These are phyloP conservation scores for Osmerus mordax DNA, from an alignment of 2,113 vertebrate species.

Conservation along the genomic window DNA sequence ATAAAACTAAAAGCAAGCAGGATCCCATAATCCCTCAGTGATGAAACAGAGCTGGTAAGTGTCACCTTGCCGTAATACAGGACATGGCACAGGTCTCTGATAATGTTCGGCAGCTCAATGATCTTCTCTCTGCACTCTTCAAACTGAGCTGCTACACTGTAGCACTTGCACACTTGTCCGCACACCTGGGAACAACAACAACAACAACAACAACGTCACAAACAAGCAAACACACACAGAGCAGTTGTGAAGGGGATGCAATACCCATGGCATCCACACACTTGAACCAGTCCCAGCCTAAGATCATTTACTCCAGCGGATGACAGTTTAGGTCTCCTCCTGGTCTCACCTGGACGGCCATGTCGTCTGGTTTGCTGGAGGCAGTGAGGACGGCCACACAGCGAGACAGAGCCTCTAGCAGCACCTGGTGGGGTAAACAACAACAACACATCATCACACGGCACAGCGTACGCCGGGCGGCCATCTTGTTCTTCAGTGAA, in stretches of 20 bases:
- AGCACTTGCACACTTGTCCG: slow-evolving; percentile 92
- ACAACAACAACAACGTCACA: neutral
- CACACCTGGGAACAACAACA: slow-evolving; percentile 78
- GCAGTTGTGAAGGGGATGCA: neutral
- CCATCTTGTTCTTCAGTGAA: too few relatives aligned
- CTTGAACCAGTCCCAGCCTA: too few relatives aligned
- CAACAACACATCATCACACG: neutral
- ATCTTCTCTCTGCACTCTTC: slow-evolving; percentile 98
- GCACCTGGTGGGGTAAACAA: slow-evolving; percentile 66
- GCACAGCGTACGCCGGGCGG: neutral
- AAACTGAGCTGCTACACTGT: slow-evolving; percentile 96
- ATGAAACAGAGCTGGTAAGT: neutral
- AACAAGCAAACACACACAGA: neutral
- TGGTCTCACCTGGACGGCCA: slow-evolving; percentile 88
- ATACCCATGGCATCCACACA: neutral
- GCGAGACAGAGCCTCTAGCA: slow-evolving; percentile 91
- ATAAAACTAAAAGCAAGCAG: neutral
- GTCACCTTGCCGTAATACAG: slow-evolving; percentile 91
- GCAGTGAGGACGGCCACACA: slow-evolving; percentile 90
- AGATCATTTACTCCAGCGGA: too few relatives aligned
- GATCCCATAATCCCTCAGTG: neutral
- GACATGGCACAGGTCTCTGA: slow-evolving; percentile 91
- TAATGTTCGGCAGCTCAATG: slow-evolving; percentile 91
- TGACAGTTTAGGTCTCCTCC: neutral
- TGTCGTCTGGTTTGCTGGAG: slow-evolving; percentile 90